Base-by-base conservation (phyloP, 2,797 vertebrate species). In the Euphonia xanthogaster region DNA sequence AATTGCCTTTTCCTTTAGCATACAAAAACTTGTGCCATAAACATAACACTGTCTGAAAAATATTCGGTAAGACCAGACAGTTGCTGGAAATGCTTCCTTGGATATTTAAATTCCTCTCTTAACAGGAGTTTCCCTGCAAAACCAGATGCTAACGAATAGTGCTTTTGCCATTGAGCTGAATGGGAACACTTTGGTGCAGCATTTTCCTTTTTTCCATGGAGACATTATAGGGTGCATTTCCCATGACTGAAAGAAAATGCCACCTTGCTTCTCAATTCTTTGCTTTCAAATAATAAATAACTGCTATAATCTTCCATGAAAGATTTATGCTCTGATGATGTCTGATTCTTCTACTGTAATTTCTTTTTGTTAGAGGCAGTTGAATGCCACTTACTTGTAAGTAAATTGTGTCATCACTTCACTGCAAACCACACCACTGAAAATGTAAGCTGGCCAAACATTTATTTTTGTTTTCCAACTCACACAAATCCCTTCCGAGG, bases 251-350 rank as follows among this genome's bases (percentile, higher is more conserved):
- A 71, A 93, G 89, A 84, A 93, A 94, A 78, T 80, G 93, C 70
- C 86, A 84, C 95, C 88, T 85, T 86, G 86, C 85, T 92, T 90
- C 92, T 94, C 89, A 61, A 62, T 35, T 50, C 91, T 84, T 70
- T 84, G 78, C 93, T 96, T 95, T 93, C 94, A 94, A 70, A 91
- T 81, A 78, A 84, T 93, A 97, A 93, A 80, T 94, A 94, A 96
- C 73, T 82, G 92, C 94, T 94, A 88, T 90, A 94, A 94, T 88
- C 84, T 92, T 54, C 57, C 7, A 8, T 73, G 85, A 91, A 94
- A 78, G 90, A 96, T 72, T 86, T 89, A 94, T 77, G 73, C 61
- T 84, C 91, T 95, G 91, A 87, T 83, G 86, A 88, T 74, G 84
- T 78, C 92, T 61, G 68, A 73, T 95, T 95, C 93, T 92, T 79